Base-by-base conservation (phyloP, 1,140 invertebrate genomes). In the Drosophila sp. region DNA sequence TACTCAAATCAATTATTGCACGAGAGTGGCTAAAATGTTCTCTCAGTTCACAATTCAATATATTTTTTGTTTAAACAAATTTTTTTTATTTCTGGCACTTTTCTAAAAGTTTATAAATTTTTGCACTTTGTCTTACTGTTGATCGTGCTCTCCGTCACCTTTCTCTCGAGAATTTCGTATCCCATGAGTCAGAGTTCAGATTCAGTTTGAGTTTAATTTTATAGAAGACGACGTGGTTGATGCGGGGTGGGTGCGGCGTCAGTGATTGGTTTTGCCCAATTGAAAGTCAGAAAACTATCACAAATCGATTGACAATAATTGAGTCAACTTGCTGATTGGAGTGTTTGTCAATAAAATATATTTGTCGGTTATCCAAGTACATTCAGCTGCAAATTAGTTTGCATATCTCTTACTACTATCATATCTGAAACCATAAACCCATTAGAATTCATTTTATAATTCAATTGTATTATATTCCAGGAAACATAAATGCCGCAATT, bases 311-410 rank as follows among this genome's bases (percentile, higher is more conserved):
- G 44, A 8, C 44, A 25, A 23, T 27, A 50, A 50, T 50, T 50
- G 44, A 50, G 44, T 50, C 7, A 50, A 50, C 25, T 27, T 25
- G 44, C 44, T 50, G 44, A 50, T 50, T 50, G 56, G 61, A n/a
- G 63, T 71, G 66, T 62, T 66, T 35, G 27, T 62, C 33, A 41
- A 70, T 70, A 33, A 65, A 74, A 47, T 60, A 54, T 6, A 54
- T 50, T 47, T 44, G 25, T 8, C 5, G 17, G 25, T 60, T 56
- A 70, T 63, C 50, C 40, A 50, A 50, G 44, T 50, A 50, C 44
- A 50, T 50, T 50, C 44, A 50, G 44, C 44, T 50, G 44, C 44
- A 50, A 50, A 50, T 50, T 50, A 50, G 23, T 50, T 50, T 27
- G 25, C 44, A 50, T 50, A 50, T 50, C 44, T 50, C 7, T 50